Evolutionary conservation across 2,797 vertebrate genomes (phyloP).

Genomic region (Muscicapa comitata): DNA sequence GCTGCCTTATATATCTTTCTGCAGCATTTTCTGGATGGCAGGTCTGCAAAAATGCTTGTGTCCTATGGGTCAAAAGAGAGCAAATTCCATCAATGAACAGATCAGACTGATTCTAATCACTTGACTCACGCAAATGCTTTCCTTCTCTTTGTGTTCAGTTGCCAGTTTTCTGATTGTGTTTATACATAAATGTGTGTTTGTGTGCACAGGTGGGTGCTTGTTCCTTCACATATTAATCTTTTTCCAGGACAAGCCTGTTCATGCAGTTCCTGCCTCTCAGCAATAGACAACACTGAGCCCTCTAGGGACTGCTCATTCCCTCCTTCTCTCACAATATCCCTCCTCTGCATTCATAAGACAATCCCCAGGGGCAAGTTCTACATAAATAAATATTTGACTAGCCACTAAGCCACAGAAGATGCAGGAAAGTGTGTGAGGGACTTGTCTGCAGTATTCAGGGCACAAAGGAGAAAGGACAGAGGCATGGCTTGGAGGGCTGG

Average conservation of each 20-base stretch:
- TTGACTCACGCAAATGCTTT: neutral
- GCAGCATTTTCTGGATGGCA: neutral
- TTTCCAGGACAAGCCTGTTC: neutral
- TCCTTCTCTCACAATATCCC: neutral
- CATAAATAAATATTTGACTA: slow-evolving; percentile 56
- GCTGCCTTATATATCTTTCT: neutral
- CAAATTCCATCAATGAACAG: neutral
- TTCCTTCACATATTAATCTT: neutral
- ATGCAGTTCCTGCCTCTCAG: neutral
- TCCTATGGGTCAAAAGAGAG: neutral
- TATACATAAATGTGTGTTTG: neutral
- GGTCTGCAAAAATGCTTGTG: neutral
- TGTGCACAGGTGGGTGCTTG: fast-evolving
- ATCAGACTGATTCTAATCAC: neutral
- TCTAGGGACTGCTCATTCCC: neutral
- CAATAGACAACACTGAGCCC: neutral
- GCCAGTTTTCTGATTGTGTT: neutral
- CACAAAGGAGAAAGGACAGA: neutral
- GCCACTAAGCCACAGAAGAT: neutral
- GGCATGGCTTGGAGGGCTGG: neutral
- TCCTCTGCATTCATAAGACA: slow-evolving; percentile 9
- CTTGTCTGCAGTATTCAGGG: neutral
- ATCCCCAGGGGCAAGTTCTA: slow-evolving; percentile 5
- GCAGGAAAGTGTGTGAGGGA: neutral
- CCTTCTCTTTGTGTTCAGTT: neutral